These are phyloP conservation scores for Rachycentron canadum DNA, from an alignment of 2,797 vertebrate species.

Conservation along the genomic window DNA sequence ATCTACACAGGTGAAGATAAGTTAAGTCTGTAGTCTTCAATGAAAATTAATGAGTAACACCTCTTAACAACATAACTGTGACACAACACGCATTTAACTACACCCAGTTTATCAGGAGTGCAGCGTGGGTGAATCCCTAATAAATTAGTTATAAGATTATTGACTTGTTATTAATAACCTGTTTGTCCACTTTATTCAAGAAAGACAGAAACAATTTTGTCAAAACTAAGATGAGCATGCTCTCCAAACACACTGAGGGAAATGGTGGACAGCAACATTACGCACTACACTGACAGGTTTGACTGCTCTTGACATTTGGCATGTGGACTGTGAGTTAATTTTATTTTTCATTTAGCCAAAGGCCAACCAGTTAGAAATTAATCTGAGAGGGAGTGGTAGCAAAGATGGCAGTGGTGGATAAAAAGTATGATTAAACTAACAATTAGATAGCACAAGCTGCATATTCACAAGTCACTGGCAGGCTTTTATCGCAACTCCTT, in stretches of 20 bases:
- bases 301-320: conserved; percentile 49
- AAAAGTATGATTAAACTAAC: conserved; percentile 27
- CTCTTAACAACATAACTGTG: background rate
- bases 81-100: conserved; percentile 5
- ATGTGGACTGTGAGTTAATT: conserved; percentile 28
- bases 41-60: background rate
- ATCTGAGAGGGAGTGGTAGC: conserved; percentile 53
- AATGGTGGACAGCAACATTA: background rate
- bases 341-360: conserved; percentile 34
- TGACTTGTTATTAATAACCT: conserved; percentile 7
- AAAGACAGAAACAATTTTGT: background rate
- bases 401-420: conserved; percentile 37
- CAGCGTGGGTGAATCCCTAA: background rate
- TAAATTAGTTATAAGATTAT: conserved; percentile 14
- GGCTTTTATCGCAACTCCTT: conserved; percentile 18
- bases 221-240: conserved; percentile 1
- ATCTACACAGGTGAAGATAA: background rate
- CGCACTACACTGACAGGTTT: conserved; percentile 53
- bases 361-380: conserved; percentile 2
- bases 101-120: background rate
- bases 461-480: background rate
- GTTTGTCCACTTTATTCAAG: background rate
- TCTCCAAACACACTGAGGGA: conserved; percentile 12
- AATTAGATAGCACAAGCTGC: conserved; percentile 2
- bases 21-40: background rate